Conservation (phyloP, 2,113 vertebrate species). For the Vombatus ursinus region DNA sequence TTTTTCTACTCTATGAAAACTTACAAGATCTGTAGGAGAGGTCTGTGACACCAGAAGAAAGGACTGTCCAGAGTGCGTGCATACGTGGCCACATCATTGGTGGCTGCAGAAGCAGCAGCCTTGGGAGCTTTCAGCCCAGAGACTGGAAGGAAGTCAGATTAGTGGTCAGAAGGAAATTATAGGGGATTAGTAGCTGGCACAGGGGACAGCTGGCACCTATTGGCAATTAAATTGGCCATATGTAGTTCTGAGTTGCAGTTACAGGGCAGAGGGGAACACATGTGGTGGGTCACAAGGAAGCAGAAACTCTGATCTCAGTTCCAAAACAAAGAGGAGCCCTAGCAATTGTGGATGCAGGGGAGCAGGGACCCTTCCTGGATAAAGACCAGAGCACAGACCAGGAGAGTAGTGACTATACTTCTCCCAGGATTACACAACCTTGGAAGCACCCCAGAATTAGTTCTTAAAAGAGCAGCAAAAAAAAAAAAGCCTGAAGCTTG, state of each 20-base stretch:
- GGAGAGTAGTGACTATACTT: background rate
- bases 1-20: background rate
- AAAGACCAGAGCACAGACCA: background rate
- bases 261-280: background rate
- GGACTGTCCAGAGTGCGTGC: no score
- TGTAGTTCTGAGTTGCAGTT: background rate
- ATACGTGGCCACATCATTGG: background rate
- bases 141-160: background rate
- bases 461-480: background rate
- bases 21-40: background rate
- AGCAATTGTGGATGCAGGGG: background rate
- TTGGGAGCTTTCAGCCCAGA: background rate
- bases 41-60: background rate
- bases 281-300: background rate
- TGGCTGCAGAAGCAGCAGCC: background rate
- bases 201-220: background rate
- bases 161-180: background rate
- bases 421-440: background rate
- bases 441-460: background rate
- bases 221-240: background rate
- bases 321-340: background rate
- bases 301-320: background rate
- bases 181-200: background rate
- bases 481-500: background rate
- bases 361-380: background rate